Evolutionary conservation across 92 coral and sea anemone genomes (phyloP), one percentile per base, ranked within the genome.

Genomic region (Porites evermanni): DNA sequence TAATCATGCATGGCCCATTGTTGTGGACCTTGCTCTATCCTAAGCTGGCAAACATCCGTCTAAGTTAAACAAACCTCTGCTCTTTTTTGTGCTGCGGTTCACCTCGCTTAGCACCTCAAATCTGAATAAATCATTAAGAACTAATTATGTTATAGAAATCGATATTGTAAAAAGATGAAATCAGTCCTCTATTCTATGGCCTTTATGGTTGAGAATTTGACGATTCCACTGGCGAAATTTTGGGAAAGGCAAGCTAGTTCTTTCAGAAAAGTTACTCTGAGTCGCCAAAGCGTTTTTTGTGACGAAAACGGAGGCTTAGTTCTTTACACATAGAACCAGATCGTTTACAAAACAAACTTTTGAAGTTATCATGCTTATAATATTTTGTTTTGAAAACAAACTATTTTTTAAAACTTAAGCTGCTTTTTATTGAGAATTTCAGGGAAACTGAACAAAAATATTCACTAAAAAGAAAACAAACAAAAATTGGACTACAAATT

Each of bases 71-170:
- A 83, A 72, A 47, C 61, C 64, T 32, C 23, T 61, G 80, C 63
- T 53, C 44, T 83, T 73, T 74, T 61, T 8, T 23, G 60, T 19
- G 61, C 67, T 83, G 87, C 64, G 87, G 87, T 60, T 74, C 64
- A 74, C 87, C 80, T 70, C 75, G 75, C 53, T 26, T 7, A 80
- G 72, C 67, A 53, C 76, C 75, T 53, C 76, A 72, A 73, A 71
- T 59, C 72, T 82, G 79, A 19, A 59, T 73, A 82, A 80, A 67
- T 80, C 56, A 72, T 72, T 50, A 82, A 5, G 68, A 47, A 8
- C 86, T 71, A 69, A 81, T 81, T 81, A 82, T 82, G 87, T 21
- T n/a, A 60, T 13, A 82, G 79, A 72, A 82, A 82, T 71, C 64
- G 87, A 82, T 82, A 82, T 81, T 81, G 72, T 20, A 54, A 38